These are phyloP conservation scores for Cathartes aura DNA, from an alignment of 2,113 vertebrate genomes.

Conservation along the genomic window DNA sequence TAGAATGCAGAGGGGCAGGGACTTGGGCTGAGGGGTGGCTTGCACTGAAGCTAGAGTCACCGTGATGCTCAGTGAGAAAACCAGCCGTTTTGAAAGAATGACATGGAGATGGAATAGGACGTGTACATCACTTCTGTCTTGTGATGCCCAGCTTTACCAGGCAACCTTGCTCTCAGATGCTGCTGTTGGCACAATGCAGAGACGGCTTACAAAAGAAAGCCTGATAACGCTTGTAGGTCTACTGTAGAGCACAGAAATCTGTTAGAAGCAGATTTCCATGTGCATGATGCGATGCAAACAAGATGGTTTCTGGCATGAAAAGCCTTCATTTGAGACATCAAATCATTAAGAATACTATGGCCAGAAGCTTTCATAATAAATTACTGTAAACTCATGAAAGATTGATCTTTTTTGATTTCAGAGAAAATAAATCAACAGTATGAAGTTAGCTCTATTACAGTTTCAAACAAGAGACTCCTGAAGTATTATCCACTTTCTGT, in stretches of 20 bases:
- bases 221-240: background rate
- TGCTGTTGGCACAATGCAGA: background rate
- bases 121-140: background rate
- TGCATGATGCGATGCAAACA: background rate
- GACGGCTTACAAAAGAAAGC: background rate
- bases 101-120: background rate
- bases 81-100: background rate
- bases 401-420: constrained; percentile 20
- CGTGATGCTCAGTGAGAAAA: background rate
- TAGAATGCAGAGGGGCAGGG: background rate
- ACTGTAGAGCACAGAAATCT: background rate
- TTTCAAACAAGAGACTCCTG: constrained; percentile 59
- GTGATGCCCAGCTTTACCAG: background rate
- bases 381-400: constrained; percentile 45
- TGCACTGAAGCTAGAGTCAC: background rate
- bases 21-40: background rate
- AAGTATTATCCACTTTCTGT: constrained; percentile 57
- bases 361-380: constrained; percentile 36
- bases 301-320: constrained; percentile 10
- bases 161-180: background rate
- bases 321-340: background rate
- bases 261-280: background rate
- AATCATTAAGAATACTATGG: background rate
- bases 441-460: constrained; percentile 35
- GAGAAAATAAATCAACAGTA: constrained; percentile 42